Percentiles rank a stretch among this genome's conserved stretches.
Conservation (phyloP, 2,797 vertebrate genomes). For the Adrianichthys oophorus region DNA sequence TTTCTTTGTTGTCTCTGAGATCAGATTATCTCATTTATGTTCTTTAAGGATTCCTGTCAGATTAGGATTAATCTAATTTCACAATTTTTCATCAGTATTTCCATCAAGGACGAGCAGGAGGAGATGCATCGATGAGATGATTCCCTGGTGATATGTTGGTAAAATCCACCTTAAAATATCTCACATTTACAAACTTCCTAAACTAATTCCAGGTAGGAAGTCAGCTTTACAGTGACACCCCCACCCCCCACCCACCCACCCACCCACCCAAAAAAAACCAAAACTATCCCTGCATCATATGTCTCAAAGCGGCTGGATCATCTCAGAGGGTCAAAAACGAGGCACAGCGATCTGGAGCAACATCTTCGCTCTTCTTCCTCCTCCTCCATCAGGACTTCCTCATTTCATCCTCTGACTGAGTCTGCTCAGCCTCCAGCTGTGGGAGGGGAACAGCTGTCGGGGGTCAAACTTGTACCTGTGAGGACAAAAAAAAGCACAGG, state of each 20-base stretch:
- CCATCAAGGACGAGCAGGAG: too few species aligned
- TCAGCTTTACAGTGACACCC: background rate
- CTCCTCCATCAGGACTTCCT: slow-evolving; percentile 7
- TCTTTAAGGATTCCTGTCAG: too few species aligned
- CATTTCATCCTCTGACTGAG: slow-evolving; percentile 57
- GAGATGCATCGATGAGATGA: too few species aligned
- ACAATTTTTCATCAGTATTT: too few species aligned
- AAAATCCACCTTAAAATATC: too few species aligned
- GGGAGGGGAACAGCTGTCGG: slow-evolving; percentile 85
- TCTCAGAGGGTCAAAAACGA: slow-evolving; percentile 40
- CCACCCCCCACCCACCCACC: slow-evolving; percentile 6
- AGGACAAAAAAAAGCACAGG: background rate
- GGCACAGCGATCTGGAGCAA: slow-evolving; percentile 43
- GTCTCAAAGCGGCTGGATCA: slow-evolving; percentile 17
- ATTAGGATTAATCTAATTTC: too few species aligned
- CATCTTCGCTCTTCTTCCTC: slow-evolving; percentile 34
- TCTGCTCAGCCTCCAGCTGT: slow-evolving; percentile 69
- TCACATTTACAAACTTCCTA: too few species aligned
- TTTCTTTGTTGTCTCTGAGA: too few species aligned
- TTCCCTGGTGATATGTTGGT: too few species aligned
- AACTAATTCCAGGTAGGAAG: too few species aligned
- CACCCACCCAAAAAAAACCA: slow-evolving; percentile 7
- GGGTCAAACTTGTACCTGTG: slow-evolving; percentile 90
- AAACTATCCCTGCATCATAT: slow-evolving; percentile 14
- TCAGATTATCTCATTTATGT: too few species aligned